A percentile compares a stretch with the other conserved stretches of the same genome.
These are phyloP conservation scores for Stratiolaelaps scimitus DNA, from an alignment of 1,140 invertebrate species.

Conservation along the genomic window DNA sequence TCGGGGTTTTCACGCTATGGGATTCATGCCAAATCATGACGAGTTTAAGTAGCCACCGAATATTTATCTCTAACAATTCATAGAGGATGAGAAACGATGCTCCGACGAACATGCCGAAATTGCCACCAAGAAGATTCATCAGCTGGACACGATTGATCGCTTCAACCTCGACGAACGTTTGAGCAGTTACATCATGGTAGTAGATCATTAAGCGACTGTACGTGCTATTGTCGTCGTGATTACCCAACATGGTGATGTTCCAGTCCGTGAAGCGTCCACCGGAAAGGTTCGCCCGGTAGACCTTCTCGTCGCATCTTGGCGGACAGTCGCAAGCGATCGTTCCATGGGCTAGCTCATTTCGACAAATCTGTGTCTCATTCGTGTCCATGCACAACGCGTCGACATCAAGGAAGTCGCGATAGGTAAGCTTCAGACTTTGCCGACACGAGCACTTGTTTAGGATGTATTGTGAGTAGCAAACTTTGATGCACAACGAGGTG, in stretches of 20 bases:
- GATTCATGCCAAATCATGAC: no score
- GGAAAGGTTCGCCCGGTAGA: no score
- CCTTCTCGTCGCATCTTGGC: no score
- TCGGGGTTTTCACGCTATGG: no score
- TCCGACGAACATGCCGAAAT: slow-evolving; percentile 25
- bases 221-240: neutral
- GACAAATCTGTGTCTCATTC: neutral
- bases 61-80: neutral
- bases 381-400: neutral
- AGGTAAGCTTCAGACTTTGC: neutral
- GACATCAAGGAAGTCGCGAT: neutral
- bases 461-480: neutral
- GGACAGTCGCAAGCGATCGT: no score
- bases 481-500: neutral
- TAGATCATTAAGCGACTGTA: neutral
- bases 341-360: neutral
- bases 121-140: neutral
- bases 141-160: neutral
- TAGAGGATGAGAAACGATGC: slow-evolving; percentile 5
- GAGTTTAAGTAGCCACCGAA: no score
- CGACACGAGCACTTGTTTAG: neutral
- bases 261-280: no score
- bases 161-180: neutral
- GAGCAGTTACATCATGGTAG: neutral
- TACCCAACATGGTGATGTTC: no score